Percentiles rank a stretch among this genome's conserved stretches.
Conservation (phyloP, 2,888 invertebrate genomes). For the Limnephilus lunatus region DNA sequence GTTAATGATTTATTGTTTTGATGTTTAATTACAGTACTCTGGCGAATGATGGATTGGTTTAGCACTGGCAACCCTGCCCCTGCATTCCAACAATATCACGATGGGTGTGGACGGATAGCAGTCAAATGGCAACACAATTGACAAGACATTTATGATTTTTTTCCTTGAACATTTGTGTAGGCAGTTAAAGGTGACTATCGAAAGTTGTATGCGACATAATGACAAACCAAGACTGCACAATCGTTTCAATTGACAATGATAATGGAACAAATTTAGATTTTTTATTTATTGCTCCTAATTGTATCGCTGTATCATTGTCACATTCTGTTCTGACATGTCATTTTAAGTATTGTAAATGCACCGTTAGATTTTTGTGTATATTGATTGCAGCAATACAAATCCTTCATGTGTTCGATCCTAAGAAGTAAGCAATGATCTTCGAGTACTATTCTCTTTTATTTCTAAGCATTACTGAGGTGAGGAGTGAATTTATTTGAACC, state of each 20-base stretch:
- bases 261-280: neutral
- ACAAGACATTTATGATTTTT: conserved; percentile 49
- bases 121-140: conserved; percentile 53
- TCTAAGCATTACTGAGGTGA: too few species aligned
- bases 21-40: neutral
- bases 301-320: neutral
- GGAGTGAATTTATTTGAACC: too few species aligned
- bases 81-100: conserved; percentile 29
- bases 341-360: neutral
- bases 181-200: conserved; percentile 42
- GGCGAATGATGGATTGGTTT: neutral
- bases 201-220: conserved; percentile 47
- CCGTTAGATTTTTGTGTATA: neutral
- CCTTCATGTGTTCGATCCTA: too few species aligned
- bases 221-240: neutral
- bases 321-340: neutral
- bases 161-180: conserved; percentile 46
- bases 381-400: too few species aligned
- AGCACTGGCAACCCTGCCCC: conserved; percentile 29
- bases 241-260: conserved; percentile 3
- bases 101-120: conserved; percentile 51
- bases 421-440: too few species aligned
- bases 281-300: neutral
- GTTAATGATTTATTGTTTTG: neutral
- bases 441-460: too few species aligned